A percentile compares a stretch with the other conserved stretches of the same genome.
phyloP scores from a whole-genome alignment of 2,797 vertebrate genomes.

The Nyctibius grandis region DNA sequence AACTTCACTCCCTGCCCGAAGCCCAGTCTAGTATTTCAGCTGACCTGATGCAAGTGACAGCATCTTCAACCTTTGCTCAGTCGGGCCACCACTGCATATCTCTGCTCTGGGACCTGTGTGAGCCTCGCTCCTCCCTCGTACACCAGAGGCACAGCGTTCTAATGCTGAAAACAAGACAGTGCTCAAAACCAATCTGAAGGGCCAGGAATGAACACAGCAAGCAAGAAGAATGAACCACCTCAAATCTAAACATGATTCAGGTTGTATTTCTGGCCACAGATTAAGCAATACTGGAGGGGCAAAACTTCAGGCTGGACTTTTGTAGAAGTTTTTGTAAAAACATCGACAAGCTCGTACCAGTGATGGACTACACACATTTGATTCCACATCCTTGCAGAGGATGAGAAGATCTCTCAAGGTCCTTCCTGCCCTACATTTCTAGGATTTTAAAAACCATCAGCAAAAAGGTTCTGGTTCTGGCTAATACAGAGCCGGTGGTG shows the following conservation, averaged over 20 bases:
- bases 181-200: background rate
- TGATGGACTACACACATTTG: accelerated
- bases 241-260: background rate
- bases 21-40: background rate
- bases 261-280: background rate
- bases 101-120: background rate
- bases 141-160: background rate
- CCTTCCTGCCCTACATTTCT: background rate
- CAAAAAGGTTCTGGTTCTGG: background rate
- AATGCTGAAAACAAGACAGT: background rate
- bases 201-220: background rate
- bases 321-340: no score
- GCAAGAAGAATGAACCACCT: background rate
- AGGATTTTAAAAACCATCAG: background rate
- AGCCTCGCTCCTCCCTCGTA: background rate
- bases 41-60: background rate
- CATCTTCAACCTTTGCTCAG: background rate
- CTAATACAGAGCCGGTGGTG: background rate
- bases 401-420: background rate
- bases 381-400: background rate
- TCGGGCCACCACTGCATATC: background rate
- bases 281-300: background rate
- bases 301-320: background rate
- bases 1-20: background rate
- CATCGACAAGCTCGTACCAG: accelerated